Evolutionary conservation across 2,797 vertebrate genomes (phyloP), one percentile per base, ranked within the genome.

Genomic region (Mallotus villosus): DNA sequence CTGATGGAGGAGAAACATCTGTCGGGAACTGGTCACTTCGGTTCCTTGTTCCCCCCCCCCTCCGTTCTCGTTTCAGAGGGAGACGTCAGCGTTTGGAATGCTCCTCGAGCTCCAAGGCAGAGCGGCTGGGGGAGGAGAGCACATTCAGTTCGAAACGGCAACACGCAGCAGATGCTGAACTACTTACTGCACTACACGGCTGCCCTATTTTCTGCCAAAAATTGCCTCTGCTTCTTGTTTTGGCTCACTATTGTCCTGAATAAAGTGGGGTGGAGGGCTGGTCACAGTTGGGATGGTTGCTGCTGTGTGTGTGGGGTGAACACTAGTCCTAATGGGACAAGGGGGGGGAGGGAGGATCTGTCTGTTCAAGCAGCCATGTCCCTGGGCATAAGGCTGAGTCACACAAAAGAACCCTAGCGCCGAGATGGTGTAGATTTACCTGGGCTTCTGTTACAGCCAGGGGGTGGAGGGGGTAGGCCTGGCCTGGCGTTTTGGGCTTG

Each of bases 401-500:
- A 70, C 79, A 90, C 85, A 88, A 89, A 90, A 83, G 84, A 84
- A 78, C 75, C 46, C 32, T n/a, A 46, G 58, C 32, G 57, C 59
- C 55, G 64, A 70, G 75, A 8, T 11, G 68, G 90, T 91, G 85
- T 92, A 86, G 27, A 85, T 78, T 90, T 89, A 88, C 84, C 76
- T 75, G 71, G 87, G 77, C 88, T 41, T 83, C 67, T 72, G 81
- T 90, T 91, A 78, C 88, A 78, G 80, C 83, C 71, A 11, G 21
- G 66, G 66, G 81, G 21, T 8, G 14, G 37, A 41, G 7, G 53
- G 53, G 16, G 51, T 55, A n/a, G 16, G 17, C 19, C 16, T 19
- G 51, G 17, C 72, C 27, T 71, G 27, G 63, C 22, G 37, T 22
- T 22, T 34, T 78, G 72, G 72, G 59, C 66, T 37, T 69, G 68